Percentiles rank a stretch among this genome's conserved stretches.
phyloP scores from a whole-genome alignment of 2,113 vertebrate genomes.

The Istiophorus platypterus region DNA sequence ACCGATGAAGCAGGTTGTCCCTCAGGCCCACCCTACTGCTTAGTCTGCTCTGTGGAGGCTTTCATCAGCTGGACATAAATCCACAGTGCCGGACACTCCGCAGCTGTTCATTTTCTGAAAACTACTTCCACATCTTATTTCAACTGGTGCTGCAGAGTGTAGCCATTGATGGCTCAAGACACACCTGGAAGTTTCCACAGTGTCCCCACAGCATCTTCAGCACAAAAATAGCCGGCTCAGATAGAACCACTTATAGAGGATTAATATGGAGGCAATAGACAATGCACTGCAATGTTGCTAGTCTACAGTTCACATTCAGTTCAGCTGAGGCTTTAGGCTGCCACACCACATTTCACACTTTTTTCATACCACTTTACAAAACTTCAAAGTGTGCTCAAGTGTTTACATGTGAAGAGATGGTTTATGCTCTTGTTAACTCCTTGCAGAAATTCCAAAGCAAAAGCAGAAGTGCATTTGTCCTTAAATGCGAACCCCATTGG shows the following conservation, averaged over 20 bases:
- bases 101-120: conserved; percentile 13
- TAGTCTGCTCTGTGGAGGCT: conserved; percentile 40
- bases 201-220: not conserved
- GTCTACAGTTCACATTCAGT: conserved; percentile 50
- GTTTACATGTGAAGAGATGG: not conserved
- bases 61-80: conserved; percentile 29
- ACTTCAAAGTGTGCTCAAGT: conserved; percentile 28
- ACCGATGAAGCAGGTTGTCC: conserved; percentile 63
- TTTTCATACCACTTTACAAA: not conserved
- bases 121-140: not conserved
- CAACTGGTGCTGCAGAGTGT: not conserved
- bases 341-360: conserved; percentile 27
- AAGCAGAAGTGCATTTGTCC: conserved; percentile 15
- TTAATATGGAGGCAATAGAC: conserved; percentile 18
- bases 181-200: conserved; percentile 15
- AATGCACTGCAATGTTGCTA: not conserved
- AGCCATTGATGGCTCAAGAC: not conserved
- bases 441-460: conserved; percentile 32
- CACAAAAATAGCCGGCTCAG: not conserved
- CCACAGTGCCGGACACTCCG: conserved; percentile 14
- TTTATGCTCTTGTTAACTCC: conserved; percentile 12
- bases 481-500: conserved; percentile 1
- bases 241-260: conserved; percentile 16
- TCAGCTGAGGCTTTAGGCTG: conserved; percentile 44
- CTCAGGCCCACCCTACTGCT: conserved; percentile 34